These are phyloP conservation scores for Gortyna flavago DNA, from an alignment of 2,888 invertebrate species.

Conservation along the genomic window DNA sequence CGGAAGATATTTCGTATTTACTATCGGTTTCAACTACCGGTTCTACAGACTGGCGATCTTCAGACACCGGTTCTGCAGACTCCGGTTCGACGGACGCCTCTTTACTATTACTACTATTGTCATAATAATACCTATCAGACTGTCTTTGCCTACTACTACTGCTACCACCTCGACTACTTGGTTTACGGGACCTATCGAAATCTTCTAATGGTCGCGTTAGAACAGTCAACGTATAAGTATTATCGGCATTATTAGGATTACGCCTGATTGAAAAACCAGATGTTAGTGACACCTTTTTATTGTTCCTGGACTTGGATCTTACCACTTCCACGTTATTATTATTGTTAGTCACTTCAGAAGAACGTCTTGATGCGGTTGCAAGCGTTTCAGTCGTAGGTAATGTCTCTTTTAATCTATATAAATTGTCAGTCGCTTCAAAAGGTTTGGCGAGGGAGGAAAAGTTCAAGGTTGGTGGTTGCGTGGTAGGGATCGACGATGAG, in stretches of 20 bases:
- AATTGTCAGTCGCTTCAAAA: conserved; percentile 87
- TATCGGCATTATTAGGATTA: conserved; percentile 83
- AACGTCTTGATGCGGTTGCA: conserved; percentile 73
- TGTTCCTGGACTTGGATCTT: conserved; percentile 72
- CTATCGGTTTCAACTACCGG: conserved; percentile 58
- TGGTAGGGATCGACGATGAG: conserved; percentile 76
- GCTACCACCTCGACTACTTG: conserved; percentile 46
- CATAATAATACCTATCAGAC: conserved; percentile 74
- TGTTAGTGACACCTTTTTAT: conserved; percentile 85
- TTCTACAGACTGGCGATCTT: conserved; percentile 62
- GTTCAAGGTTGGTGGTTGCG: conserved; percentile 78
- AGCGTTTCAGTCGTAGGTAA: conserved; percentile 80
- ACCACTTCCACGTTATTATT: conserved; percentile 78
- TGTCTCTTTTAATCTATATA: conserved; percentile 80
- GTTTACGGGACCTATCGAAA: conserved; percentile 68
- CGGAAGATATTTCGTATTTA: conserved; percentile 66
- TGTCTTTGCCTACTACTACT: conserved; percentile 66
- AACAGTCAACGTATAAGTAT: conserved; percentile 86
- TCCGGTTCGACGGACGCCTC: conserved; percentile 64
- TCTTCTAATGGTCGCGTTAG: conserved; percentile 82
- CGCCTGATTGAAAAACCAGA: conserved; percentile 88
- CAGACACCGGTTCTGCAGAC: conserved; percentile 60
- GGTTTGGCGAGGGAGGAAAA: conserved; percentile 88
- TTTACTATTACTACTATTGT: conserved; percentile 72
- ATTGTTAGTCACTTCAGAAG: conserved; percentile 80